Base-by-base conservation (phyloP, 2,888 invertebrate species). In the Esperia sulphurella region DNA sequence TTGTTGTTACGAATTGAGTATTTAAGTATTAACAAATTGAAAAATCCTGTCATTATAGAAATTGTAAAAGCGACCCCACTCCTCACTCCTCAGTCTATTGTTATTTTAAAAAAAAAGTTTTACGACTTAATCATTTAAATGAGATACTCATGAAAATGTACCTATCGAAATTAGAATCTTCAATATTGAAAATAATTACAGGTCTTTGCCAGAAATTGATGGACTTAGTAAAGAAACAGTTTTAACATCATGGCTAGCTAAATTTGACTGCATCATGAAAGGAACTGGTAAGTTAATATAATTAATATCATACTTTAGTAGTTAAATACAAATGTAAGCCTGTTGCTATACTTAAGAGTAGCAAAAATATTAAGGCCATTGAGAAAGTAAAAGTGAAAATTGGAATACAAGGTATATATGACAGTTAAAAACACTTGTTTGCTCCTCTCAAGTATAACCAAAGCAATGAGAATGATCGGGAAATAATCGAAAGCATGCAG, bases 201-300 rank as follows among this genome's bases (percentile, higher is more conserved):
- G 97, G 87, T 98, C 97, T 75, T 92, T 99, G 74, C 99, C 99
- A 59, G 99, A 99, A 92, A 99, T 99, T 77, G 99, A 99, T 89
- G 99, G 99, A 59, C 90, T 99, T 65, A 98, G 98, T 90, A 99
- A 99, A 91, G 99, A 99, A 89, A 99, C 98, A 41, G 99, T 99
- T 39, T 91, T 99, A 59, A 98, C 98, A 57, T 98, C 98, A 41
- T 99, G 99, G 99, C 95, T 99, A 94, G 97, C 98, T 49, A 99
- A 98, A 86, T 99, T 98, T 84, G 99, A 99, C 90, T 97, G 98
- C 83, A 99, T 99, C 75, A 95, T 98, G 82, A 97, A 97, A 88
- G 97, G 96, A 86, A 94, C 91, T 45, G 91, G 91, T 91, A 71
- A 83, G 86, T 76, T 48, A 33, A 40, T 21, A 46, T 39, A 41